A percentile compares a stretch with the other conserved stretches of the same genome.
These are phyloP conservation scores for Hylaeus anthracinus DNA, from an alignment of 1,140 invertebrate genomes.

Conservation along the genomic window DNA sequence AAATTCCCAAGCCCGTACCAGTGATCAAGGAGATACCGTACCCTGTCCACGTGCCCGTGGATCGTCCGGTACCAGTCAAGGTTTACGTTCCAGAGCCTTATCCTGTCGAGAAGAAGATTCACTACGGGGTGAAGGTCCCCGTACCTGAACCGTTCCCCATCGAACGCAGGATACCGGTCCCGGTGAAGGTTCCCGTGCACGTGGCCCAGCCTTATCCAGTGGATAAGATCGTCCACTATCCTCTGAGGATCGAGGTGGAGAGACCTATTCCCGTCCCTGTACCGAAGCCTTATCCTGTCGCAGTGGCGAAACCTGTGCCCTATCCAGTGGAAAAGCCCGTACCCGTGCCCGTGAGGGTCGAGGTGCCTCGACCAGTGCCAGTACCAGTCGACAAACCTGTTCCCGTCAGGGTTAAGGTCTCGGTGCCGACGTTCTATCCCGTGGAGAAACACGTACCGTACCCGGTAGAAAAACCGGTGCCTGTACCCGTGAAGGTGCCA, in stretches of 20 bases:
- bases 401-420: constrained; percentile 84
- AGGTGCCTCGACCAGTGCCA: constrained; percentile 83
- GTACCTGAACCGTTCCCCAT: constrained; percentile 74
- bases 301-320: constrained; percentile 71
- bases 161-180: constrained; percentile 73
- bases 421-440: constrained; percentile 83
- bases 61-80: constrained; percentile 85
- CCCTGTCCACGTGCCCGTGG: constrained; percentile 77
- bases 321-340: constrained; percentile 83
- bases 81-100: constrained; percentile 85
- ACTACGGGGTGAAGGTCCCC: constrained; percentile 83
- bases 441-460: constrained; percentile 84
- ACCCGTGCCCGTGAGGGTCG: constrained; percentile 83
- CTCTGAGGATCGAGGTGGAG: constrained; percentile 77
- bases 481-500: constrained; percentile 83
- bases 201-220: constrained; percentile 83
- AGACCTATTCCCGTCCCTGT: constrained; percentile 85
- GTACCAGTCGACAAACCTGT: constrained; percentile 81
- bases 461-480: constrained; percentile 84
- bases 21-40: constrained; percentile 76
- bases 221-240: constrained; percentile 75
- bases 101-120: constrained; percentile 85
- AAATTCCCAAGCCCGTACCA: constrained; percentile 75
- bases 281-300: constrained; percentile 78
- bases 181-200: constrained; percentile 81